Evolutionary conservation across 2,113 vertebrate species (phyloP).

Genomic region (Mesoclemmys tuberculata): DNA sequence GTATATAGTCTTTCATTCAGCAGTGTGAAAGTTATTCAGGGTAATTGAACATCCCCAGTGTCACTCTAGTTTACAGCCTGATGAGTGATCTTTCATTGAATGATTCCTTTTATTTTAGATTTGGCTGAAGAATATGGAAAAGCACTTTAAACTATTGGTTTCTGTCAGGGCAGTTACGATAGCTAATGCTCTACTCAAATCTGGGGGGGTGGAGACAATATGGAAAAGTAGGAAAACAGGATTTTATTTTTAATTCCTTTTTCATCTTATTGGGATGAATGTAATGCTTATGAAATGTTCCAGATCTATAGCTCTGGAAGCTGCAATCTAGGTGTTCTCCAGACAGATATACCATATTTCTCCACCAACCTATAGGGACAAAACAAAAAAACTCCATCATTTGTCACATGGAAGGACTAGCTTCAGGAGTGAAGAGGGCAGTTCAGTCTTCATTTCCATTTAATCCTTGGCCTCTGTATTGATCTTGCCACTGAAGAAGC

Average conservation of each 20-base stretch:
- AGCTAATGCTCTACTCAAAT: background rate
- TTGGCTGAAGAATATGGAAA: background rate
- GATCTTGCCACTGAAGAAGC: background rate
- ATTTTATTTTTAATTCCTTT: background rate
- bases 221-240: background rate
- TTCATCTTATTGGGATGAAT: background rate
- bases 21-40: background rate
- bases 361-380: background rate
- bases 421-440: background rate
- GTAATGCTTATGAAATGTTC: background rate
- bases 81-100: background rate
- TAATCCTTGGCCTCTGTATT: background rate
- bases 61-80: background rate
- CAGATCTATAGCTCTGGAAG: no score
- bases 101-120: background rate
- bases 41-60: background rate
- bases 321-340: no score
- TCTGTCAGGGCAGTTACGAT: background rate
- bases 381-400: background rate
- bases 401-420: background rate
- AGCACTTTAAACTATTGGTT: background rate
- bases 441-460: background rate
- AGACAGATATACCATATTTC: no score
- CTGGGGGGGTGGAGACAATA: background rate
- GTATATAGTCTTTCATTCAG: background rate